Base-by-base conservation (phyloP, 2,113 vertebrate species). In the Ictalurus punctatus region DNA sequence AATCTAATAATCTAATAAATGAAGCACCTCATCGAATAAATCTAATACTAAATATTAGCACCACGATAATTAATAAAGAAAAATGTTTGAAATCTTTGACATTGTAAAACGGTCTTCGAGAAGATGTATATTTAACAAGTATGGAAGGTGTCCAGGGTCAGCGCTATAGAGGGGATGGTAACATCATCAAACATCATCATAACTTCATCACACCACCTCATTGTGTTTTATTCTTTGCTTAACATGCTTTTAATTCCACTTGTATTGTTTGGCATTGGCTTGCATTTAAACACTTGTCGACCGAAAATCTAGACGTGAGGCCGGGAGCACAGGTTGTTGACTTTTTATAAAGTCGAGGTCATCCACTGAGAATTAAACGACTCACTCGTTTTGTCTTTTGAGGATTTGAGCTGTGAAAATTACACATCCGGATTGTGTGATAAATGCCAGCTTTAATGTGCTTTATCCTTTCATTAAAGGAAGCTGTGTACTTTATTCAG, bases 381-480 rank as follows among this genome's bases (percentile, higher is more conserved):
- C 34, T 76, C 37, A 1, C 34, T 76, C 37, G 1, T 76, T 21
- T 21, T 21, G 8, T 74, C 37, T 74, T 74, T 23, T 44, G 16
- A 23, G 37, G 0, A 21, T 23, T 40, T 40, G 40, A 78, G 21
- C 21, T 10, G 40, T 37, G 69, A 8, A 73, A 73, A 73, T 19
- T 19, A 52, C 40, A 37, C 34, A 37, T 25, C 1, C 92, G 90
- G 93, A 92, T 90, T 91, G 90, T 90, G 89, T 95, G 93, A 94
- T 95, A 93, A 95, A 95, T 94, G 93, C 93, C 93, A 93, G 94
- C 93, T 93, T 54, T 54, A 54, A 94, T 93, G 92, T 92, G 88
- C 76, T 88, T 94, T 93, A 95, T 93, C 94, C 94, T 95, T 86
- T 76, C 52, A 71, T 73, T 71, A 52, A 27, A 80, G 23, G n/a